Evolutionary conservation across 2,113 vertebrate species (phyloP).

Genomic region (Sylvia atricapilla): DNA sequence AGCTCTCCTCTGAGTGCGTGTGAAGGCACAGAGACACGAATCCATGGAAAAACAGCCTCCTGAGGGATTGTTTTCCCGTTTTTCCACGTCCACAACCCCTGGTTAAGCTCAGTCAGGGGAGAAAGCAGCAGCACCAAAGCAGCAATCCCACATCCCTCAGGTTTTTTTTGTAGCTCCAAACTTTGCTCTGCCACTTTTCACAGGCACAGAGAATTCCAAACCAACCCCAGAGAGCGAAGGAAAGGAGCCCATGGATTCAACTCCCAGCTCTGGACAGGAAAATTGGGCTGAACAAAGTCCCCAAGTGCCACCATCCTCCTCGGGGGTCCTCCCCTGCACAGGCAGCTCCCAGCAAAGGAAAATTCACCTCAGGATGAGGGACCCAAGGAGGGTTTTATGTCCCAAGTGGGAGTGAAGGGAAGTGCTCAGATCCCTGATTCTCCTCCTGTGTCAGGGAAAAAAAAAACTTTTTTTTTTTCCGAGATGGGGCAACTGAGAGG

Average conservation of each 20-base stretch:
- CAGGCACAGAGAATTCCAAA: background rate
- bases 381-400: background rate
- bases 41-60: background rate
- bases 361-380: accelerated
- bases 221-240: accelerated
- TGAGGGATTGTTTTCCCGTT: background rate
- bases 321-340: accelerated
- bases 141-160: accelerated
- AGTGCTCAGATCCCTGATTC: background rate
- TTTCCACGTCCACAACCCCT: background rate
- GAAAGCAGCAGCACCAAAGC: background rate
- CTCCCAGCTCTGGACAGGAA: background rate
- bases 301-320: accelerated
- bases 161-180: background rate
- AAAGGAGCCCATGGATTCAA: background rate
- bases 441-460: background rate
- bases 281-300: accelerated
- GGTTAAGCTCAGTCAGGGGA: accelerated
- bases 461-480: background rate
- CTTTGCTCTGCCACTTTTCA: background rate
- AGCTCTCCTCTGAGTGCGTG: accelerated
- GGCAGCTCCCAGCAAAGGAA: background rate
- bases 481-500: background rate
- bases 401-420: background rate
- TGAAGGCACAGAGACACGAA: accelerated